These are phyloP conservation scores for Alcis repandata DNA, from an alignment of 2,888 invertebrate genomes.

Conservation along the genomic window DNA sequence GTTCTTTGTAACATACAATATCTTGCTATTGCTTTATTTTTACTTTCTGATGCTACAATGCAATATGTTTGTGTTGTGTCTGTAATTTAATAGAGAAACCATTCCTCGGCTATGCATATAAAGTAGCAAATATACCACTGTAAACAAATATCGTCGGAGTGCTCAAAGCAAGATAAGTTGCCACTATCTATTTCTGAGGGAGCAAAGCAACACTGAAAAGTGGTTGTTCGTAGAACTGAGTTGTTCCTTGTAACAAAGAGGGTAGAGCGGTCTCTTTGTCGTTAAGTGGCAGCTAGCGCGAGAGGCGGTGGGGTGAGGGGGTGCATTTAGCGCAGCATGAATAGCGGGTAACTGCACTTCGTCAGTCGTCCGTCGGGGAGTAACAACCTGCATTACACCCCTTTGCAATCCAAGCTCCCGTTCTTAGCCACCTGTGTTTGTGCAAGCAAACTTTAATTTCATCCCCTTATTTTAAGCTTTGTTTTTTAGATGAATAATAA, in stretches of 20 bases:
- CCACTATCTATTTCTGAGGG: constrained; percentile 66
- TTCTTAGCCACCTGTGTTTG: constrained; percentile 56
- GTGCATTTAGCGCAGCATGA: constrained; percentile 81
- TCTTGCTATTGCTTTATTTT: not conserved
- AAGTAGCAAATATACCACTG: constrained; percentile 30
- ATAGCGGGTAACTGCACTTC: constrained; percentile 84
- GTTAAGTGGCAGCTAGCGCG: constrained; percentile 77
- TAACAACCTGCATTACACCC: constrained; percentile 77
- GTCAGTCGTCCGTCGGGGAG: constrained; percentile 82
- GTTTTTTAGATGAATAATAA: not conserved
- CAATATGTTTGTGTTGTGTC: constrained; percentile 15
- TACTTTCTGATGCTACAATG: not conserved
- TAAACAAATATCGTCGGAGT: constrained; percentile 36
- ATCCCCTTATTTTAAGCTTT: constrained; percentile 20
- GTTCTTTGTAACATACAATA: not conserved
- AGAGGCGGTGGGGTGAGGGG: constrained; percentile 64
- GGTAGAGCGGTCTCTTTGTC: constrained; percentile 84
- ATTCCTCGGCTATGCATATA: constrained; percentile 25
- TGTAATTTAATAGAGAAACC: constrained; percentile 24
- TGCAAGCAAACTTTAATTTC: constrained; percentile 46
- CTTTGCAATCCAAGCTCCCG: constrained; percentile 50
- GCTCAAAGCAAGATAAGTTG: constrained; percentile 56
- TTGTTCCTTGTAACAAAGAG: constrained; percentile 85
- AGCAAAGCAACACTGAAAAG: constrained; percentile 73
- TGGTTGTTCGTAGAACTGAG: constrained; percentile 72